These are phyloP conservation scores for Fregetta grallaria DNA, from an alignment of 2,113 vertebrate species.

Conservation along the genomic window DNA sequence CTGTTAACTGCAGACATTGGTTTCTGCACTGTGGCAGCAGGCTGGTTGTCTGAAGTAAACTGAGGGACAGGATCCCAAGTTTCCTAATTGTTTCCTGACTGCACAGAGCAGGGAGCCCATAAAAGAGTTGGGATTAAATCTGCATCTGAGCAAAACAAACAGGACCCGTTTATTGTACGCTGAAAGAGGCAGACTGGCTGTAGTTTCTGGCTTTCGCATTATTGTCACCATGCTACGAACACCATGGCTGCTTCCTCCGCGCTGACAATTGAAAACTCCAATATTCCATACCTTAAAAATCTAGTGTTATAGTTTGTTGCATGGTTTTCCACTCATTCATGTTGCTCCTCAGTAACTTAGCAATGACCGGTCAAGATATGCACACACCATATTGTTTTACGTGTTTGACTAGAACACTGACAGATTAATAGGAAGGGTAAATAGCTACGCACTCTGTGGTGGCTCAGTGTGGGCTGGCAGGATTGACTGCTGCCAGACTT, in stretches of 20 bases:
- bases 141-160: slow-evolving; percentile 49
- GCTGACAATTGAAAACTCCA: slow-evolving; percentile 41
- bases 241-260: slow-evolving; percentile 47
- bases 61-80: neutral
- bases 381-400: slow-evolving; percentile 86
- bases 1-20: neutral
- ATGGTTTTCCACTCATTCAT: slow-evolving; percentile 73
- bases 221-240: slow-evolving; percentile 8
- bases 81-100: slow-evolving; percentile 31
- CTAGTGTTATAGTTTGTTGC: slow-evolving; percentile 62
- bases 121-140: slow-evolving; percentile 34
- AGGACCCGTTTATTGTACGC: neutral
- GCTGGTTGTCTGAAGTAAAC: neutral
- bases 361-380: slow-evolving; percentile 85
- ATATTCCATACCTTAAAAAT: slow-evolving; percentile 72
- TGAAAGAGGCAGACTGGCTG: slow-evolving; percentile 39
- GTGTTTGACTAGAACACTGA: slow-evolving; percentile 88
- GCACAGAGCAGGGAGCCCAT: neutral
- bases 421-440: slow-evolving; percentile 96
- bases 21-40: neutral
- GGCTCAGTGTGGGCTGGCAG: slow-evolving; percentile 75
- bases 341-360: slow-evolving; percentile 81
- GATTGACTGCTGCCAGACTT: slow-evolving; percentile 79
- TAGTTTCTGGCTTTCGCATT: slow-evolving; percentile 31
- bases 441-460: slow-evolving; percentile 78